A percentile compares a stretch with the other conserved stretches of the same genome.
phyloP scores from a whole-genome alignment of 2,797 vertebrate genomes.

The Sebastes itinus region DNA sequence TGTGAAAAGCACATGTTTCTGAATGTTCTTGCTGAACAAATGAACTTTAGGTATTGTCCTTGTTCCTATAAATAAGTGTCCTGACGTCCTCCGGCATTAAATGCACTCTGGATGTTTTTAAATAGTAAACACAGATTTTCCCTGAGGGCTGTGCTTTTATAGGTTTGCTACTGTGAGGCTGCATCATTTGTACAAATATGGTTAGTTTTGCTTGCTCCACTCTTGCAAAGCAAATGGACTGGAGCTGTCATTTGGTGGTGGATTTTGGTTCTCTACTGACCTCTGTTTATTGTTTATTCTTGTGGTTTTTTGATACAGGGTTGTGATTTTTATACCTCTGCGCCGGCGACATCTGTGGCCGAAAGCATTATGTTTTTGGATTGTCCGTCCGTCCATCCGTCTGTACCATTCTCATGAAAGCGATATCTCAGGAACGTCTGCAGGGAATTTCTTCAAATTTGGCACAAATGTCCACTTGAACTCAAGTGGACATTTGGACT shows the following conservation, averaged over 20 bases:
- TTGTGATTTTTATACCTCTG: not conserved
- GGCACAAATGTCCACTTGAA: not conserved
- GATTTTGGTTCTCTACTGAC: not conserved
- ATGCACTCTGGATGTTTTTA: slow-evolving; percentile 69
- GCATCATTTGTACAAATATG: slow-evolving; percentile 16
- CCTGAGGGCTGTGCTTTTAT: slow-evolving; percentile 45
- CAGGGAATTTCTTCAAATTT: not conserved
- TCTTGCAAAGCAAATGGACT: slow-evolving; percentile 12
- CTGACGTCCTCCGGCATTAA: slow-evolving; percentile 61
- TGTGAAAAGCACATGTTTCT: slow-evolving; percentile 43
- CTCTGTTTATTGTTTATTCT: not conserved
- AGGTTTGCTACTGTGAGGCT: slow-evolving; percentile 17
- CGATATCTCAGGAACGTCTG: not conserved
- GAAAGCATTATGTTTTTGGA: not conserved
- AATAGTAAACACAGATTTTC: slow-evolving; percentile 44
- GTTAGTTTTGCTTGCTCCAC: slow-evolving; percentile 14
- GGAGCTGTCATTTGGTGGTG: slow-evolving; percentile 2
- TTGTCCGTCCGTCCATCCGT: not conserved
- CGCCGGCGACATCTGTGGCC: not conserved
- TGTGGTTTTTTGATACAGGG: not conserved
- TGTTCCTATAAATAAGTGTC: slow-evolving; percentile 58
- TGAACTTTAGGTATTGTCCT: slow-evolving; percentile 63
- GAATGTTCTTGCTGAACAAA: slow-evolving; percentile 47
- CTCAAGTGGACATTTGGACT: not conserved
- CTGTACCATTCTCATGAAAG: not conserved